A percentile compares a stretch with the other conserved stretches of the same genome.
phyloP scores from a whole-genome alignment of 2,113 vertebrate species.

The Heteronetta atricapilla region DNA sequence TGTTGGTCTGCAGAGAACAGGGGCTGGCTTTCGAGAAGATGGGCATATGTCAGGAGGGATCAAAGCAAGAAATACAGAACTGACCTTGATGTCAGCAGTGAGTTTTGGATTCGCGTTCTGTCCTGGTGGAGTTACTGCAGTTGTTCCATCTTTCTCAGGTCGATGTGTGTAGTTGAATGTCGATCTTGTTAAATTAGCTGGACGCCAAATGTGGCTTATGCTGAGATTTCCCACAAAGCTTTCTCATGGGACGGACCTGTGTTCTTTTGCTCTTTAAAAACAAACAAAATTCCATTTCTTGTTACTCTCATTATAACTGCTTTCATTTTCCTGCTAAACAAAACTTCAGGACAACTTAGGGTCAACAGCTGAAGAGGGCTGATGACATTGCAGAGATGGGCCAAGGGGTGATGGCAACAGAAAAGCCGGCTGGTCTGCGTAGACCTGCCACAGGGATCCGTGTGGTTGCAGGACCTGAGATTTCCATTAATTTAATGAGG shows the following conservation, averaged over 20 bases:
- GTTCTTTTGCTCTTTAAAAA: background rate
- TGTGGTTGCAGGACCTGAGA: background rate
- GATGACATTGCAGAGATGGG: background rate
- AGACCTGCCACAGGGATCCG: background rate
- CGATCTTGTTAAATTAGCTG: background rate
- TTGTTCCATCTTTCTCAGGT: background rate
- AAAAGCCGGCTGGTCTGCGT: background rate
- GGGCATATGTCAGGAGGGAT: background rate
- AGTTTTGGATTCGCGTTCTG: background rate
- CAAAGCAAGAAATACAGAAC: background rate
- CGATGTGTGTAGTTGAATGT: background rate
- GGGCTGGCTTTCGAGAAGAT: background rate
- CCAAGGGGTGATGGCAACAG: background rate
- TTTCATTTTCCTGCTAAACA: background rate
- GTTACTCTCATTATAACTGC: background rate
- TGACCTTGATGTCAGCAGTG: background rate
- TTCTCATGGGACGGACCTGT: background rate
- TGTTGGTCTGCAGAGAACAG: background rate
- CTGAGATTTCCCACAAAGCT: background rate
- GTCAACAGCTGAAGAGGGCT: background rate
- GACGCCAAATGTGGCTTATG: background rate
- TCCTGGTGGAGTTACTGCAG: background rate
- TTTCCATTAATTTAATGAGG: background rate
- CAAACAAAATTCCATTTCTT: background rate
- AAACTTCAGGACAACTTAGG: background rate